Evolutionary conservation across 1,140 invertebrate species (phyloP), one percentile per base, ranked within the genome.

Genomic region (Helicorthomorpha holstii): DNA sequence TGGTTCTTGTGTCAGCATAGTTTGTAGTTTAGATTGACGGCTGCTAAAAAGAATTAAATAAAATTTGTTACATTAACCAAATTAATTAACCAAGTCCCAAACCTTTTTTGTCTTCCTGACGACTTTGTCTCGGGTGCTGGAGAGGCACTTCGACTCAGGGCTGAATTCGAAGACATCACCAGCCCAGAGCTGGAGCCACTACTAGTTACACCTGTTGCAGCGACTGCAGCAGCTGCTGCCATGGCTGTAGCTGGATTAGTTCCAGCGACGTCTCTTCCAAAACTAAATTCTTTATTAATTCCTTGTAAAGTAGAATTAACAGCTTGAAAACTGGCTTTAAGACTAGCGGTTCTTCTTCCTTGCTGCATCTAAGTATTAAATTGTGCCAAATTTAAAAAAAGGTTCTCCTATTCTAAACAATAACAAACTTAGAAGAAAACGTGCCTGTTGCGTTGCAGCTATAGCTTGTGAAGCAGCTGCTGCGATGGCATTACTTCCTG

Each of bases 381-480:
- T 53, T 50, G 19, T 27, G 22, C 25, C 27, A 48, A 48, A 51
- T 29, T 23, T 12, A 48, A 34, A 27, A 54, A 41, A 58, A 16
- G 54, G 21, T 25, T 27, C 12, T 3, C 38, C 26, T 42, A 2
- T n/a, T 16, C 14, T 44, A 22, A 46, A 22, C 22, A 26, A 23
- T 25, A 16, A 16, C 10, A 14, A 25, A 19, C 10, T 3, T 2
- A 46, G n/a, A 19, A 22, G 12, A 46, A 7, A 19, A 46, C 16
- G 16, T 25, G 82, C 79, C 71, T 94, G 90, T 61, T 96, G 89
- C 16, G 93, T 96, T 2, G 90, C 90, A 12, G 88, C 89, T 53
- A 96, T 96, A 0, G 91, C 91, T 67, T 96, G 91, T 22, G 89
- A 92, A 0, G 91, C 91, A 16, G 91, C 91, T 1, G 86, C 89